A percentile compares a stretch with the other conserved stretches of the same genome.
These are phyloP conservation scores for Acanthosoma haemorrhoidale DNA, from an alignment of 2,888 invertebrate genomes.

Conservation along the genomic window DNA sequence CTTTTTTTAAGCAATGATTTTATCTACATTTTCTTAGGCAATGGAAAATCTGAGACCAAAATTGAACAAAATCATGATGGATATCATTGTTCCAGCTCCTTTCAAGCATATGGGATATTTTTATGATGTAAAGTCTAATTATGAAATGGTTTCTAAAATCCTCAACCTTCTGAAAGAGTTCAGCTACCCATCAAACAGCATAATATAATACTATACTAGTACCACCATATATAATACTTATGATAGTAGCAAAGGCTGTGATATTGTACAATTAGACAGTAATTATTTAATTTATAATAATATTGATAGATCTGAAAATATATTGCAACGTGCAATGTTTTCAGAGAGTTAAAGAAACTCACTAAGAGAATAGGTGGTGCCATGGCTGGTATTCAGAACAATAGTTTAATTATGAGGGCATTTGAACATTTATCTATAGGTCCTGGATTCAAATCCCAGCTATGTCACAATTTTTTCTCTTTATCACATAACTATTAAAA, in stretches of 20 bases:
- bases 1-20: not conserved
- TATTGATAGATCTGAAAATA: too few species aligned
- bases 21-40: not conserved
- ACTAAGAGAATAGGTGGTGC: too few species aligned
- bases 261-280: not conserved
- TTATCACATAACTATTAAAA: too few species aligned
- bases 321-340: too few species aligned
- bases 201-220: not conserved
- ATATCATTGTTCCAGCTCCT: not conserved
- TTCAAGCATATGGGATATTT: conserved; percentile 15
- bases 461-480: too few species aligned
- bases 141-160: not conserved
- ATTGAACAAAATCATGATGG: not conserved
- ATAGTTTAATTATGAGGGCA: too few species aligned
- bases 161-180: not conserved
- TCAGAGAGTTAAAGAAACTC: too few species aligned
- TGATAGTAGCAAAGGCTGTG: not conserved
- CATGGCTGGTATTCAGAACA: too few species aligned
- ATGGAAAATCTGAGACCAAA: conserved; percentile 1
- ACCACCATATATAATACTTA: not conserved
- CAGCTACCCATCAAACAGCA: not conserved
- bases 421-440: too few species aligned
- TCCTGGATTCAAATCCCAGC: too few species aligned
- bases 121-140: not conserved
- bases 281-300: not conserved